phyloP scores from a whole-genome alignment of 2,888 invertebrate genomes.

The Meloe dianella region DNA sequence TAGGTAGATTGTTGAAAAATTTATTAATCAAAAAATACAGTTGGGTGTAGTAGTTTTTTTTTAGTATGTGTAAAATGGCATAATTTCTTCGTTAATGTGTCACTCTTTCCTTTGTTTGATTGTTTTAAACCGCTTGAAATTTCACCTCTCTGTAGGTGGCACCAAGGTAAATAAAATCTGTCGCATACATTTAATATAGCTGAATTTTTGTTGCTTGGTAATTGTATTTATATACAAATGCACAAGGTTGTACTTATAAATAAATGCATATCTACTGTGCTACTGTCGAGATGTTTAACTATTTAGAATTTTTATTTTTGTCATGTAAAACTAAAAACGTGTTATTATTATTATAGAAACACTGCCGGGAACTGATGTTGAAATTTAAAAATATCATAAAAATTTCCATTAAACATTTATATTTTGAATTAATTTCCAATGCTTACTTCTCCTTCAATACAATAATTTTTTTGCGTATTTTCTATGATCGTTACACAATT shows the following conservation, averaged over 20 bases:
- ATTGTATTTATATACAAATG: not conserved
- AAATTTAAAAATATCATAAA: slow-evolving; percentile 5
- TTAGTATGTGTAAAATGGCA: not conserved
- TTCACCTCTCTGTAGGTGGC: not conserved
- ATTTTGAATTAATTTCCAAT: not conserved
- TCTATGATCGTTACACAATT: no score
- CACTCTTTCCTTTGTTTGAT: not conserved
- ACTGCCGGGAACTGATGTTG: not conserved
- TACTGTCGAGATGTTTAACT: not conserved
- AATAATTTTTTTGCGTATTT: no score
- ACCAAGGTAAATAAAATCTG: slow-evolving; percentile 1
- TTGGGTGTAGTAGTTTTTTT: not conserved
- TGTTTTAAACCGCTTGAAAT: not conserved
- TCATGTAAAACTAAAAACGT: not conserved
- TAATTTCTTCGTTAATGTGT: slow-evolving; percentile 8
- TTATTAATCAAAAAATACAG: not conserved
- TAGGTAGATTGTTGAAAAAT: slow-evolving; percentile 8
- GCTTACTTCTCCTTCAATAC: no score
- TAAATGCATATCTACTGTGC: not conserved
- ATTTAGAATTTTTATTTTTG: not conserved
- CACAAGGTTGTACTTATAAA: not conserved
- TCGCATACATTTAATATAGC: not conserved
- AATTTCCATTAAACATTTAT: not conserved
- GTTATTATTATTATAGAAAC: not conserved
- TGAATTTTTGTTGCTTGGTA: not conserved